Evolutionary conservation across 2,113 vertebrate genomes (phyloP).

Genomic region (Larimichthys crocea): DNA sequence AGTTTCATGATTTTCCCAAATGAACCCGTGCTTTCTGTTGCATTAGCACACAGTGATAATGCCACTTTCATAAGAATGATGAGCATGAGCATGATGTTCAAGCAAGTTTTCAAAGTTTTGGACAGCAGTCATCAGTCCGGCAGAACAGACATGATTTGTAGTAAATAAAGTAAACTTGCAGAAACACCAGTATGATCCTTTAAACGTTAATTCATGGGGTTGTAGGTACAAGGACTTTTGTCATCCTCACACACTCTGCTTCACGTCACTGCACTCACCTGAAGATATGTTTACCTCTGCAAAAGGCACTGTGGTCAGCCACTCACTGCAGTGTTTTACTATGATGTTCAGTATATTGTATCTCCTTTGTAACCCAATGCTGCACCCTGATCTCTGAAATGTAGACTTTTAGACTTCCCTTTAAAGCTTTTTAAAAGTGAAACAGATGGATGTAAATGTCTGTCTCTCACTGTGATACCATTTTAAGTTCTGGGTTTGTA

Average conservation of each 20-base stretch:
- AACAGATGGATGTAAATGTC: background rate
- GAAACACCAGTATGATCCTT: conserved; percentile 11
- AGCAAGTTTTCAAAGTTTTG: background rate
- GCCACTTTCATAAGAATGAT: background rate
- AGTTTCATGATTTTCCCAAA: background rate
- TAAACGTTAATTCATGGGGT: background rate
- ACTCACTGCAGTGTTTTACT: conserved; percentile 44
- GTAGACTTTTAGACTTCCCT: background rate
- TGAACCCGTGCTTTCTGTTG: background rate
- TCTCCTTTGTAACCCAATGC: conserved; percentile 11
- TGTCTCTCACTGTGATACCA: background rate
- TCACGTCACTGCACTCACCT: conserved; percentile 4
- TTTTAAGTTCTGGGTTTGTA: background rate
- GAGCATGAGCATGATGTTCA: background rate
- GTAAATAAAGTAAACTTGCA: background rate
- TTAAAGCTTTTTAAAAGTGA: background rate
- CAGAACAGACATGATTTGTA: background rate
- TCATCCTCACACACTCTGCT: background rate
- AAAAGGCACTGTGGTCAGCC: background rate
- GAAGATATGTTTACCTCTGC: conserved; percentile 30
- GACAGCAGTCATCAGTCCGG: background rate
- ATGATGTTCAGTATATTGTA: conserved; percentile 15
- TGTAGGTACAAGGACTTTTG: background rate
- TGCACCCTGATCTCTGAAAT: conserved; percentile 14
- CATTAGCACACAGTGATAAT: background rate